Evolutionary conservation across 2,888 invertebrate species (phyloP).

Genomic region (Drosophila lutescens): DNA sequence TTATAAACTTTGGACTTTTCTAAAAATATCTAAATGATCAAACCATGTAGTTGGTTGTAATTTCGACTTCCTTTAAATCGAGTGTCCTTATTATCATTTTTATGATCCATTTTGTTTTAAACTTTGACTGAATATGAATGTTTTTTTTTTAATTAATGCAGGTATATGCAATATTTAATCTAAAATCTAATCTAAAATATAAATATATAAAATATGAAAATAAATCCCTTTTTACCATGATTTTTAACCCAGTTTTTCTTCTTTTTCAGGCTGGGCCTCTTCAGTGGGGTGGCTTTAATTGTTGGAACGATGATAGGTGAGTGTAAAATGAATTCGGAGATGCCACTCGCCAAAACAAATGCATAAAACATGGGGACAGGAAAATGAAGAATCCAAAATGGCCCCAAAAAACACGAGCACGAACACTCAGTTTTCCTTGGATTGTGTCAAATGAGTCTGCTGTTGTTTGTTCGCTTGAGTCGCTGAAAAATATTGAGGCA

Average conservation of each 20-base stretch:
- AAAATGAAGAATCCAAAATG: conserved; percentile 3
- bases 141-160: no score
- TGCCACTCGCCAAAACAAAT: background rate
- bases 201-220: no score
- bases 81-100: background rate
- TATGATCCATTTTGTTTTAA: no score
- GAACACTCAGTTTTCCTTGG: conserved; percentile 29
- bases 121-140: no score
- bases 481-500: conserved; percentile 30
- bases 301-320: conserved; percentile 99
- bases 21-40: background rate
- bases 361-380: conserved; percentile 20
- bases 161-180: no score
- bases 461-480: conserved; percentile 5
- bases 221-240: no score
- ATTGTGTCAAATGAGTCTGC: conserved; percentile 26
- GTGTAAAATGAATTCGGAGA: conserved; percentile 55
- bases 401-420: conserved; percentile 8
- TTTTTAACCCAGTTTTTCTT: background rate
- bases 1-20: background rate
- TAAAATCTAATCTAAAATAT: no score
- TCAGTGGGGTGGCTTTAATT: conserved; percentile 99
- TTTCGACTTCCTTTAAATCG: background rate
- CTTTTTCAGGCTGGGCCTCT: conserved; percentile 92
- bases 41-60: background rate